A percentile compares a stretch with the other conserved stretches of the same genome.
phyloP scores from a whole-genome alignment of 2,888 invertebrate species.

The Rotaria socialis region DNA sequence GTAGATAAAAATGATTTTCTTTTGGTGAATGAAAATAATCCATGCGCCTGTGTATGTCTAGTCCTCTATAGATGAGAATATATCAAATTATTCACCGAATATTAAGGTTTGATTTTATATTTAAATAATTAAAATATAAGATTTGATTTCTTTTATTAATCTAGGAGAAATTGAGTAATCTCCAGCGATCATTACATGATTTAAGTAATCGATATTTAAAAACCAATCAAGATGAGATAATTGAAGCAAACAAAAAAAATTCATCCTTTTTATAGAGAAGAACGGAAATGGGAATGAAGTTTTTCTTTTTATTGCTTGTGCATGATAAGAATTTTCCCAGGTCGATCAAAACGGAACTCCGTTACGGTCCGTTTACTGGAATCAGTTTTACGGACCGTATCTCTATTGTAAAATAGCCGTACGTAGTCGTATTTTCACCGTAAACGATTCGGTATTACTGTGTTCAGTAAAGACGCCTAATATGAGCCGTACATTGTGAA shows the following conservation, averaged over 20 bases:
- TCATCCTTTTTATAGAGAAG: too few relatives aligned
- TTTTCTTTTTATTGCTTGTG: neutral
- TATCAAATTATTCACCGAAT: neutral
- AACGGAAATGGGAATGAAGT: neutral
- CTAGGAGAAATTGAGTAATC: slow-evolving; percentile 36
- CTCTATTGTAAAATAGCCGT: too few relatives aligned
- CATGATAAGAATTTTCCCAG: neutral
- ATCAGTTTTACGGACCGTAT: too few relatives aligned
- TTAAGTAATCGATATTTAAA: slow-evolving; percentile 37
- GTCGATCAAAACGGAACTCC: too few relatives aligned
- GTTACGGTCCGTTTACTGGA: too few relatives aligned
- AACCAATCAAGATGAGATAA: slow-evolving; percentile 22
- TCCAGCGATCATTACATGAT: slow-evolving; percentile 36
- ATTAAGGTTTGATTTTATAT: neutral
- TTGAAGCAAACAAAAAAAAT: neutral
- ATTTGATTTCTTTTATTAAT: neutral
- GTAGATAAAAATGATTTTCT: too few relatives aligned
- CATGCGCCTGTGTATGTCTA: neutral
- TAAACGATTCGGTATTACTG: too few relatives aligned
- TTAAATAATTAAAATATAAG: too few relatives aligned
- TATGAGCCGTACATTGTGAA: too few relatives aligned
- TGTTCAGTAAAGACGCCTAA: too few relatives aligned
- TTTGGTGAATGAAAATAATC: neutral
- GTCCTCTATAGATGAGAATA: slow-evolving; percentile 1
- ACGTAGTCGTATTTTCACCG: too few relatives aligned